Base-by-base conservation (phyloP, 2,888 invertebrate genomes). In the Heterodera filipjevi region DNA sequence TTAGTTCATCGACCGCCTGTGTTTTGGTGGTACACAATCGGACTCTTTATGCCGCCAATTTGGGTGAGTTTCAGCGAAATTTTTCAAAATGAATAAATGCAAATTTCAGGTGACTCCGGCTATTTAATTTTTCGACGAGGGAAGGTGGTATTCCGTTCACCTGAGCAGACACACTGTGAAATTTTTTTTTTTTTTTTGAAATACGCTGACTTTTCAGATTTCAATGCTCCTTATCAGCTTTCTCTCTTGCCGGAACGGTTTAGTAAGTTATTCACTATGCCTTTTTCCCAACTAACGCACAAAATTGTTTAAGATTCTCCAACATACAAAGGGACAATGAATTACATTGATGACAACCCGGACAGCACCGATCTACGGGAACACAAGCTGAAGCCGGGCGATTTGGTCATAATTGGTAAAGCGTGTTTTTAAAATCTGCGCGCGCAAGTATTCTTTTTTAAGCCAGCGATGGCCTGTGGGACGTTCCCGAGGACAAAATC, bases 381-480 rank as follows among this genome's bases (percentile, higher is more conserved):
- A 32, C 68, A 87, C 39, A 83, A 82, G 59, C 78, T 87, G 30
- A 81, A 87, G 77, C 83, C 85, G 39, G 86, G 86, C 16, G 86
- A 86, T 74, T 77, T 86, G 14, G 81, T 86, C 33, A 66, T 86
- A 14, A 77, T 86, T 32, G 75, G 75, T 75, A 49, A 14, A 30
- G 16, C 22, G 22, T 22, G 22, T 53, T 3, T 12, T 64, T 8
- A 32, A 80, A 10, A 80, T 35, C 6, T 53, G 2, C 19, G 3
- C 6, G 6, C 22, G 5, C 2, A 10, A 22, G 14, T 27, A 0
- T 19, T 77, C 27, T 64, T 1, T 33, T 75, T 66, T 66, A 75
- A 75, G 98, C 96, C 35, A 98, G 98, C 0, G 98, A 99, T 91
- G 98, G 98, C 77, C 94, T 99, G 78, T 99, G 98, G 91, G 98